Evolutionary conservation across 2,797 vertebrate genomes (phyloP).

Genomic region (Syngnathus acus): DNA sequence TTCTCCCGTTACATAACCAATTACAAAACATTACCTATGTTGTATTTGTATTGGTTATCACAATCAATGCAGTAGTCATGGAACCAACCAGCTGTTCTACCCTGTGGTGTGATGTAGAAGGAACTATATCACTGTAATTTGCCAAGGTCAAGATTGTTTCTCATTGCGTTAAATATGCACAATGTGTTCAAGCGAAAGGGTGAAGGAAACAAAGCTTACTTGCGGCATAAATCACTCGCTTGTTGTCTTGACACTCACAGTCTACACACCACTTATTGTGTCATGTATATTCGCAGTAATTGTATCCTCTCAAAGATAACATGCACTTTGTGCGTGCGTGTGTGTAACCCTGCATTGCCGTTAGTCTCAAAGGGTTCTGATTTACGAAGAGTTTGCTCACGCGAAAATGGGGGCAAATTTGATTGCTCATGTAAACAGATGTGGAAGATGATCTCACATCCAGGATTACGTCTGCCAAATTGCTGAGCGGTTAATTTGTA

Average conservation of each 20-base stretch:
- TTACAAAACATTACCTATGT: conserved; percentile 9
- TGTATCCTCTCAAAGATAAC: neutral
- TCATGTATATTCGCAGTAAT: neutral
- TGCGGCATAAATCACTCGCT: neutral
- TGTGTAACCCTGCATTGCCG: neutral
- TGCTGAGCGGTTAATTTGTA: neutral
- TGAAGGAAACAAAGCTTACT: neutral
- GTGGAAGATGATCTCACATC: neutral
- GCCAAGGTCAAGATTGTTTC: neutral
- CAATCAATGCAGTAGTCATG: neutral
- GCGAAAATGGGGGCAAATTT: neutral
- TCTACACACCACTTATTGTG: neutral
- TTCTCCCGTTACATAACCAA: conserved; percentile 30
- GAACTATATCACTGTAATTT: conserved; percentile 1
- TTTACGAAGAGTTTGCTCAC: neutral
- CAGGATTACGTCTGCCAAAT: neutral
- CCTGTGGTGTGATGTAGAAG: neutral
- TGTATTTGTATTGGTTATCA: neutral
- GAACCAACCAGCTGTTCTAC: neutral
- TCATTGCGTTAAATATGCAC: neutral
- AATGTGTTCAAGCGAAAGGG: neutral
- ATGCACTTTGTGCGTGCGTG: neutral
- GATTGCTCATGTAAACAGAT: neutral
- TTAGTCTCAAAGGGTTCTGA: neutral
- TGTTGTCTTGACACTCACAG: neutral